These are phyloP conservation scores for Perodicticus potto DNA, from an alignment of 2,797 vertebrate species.

Conservation along the genomic window DNA sequence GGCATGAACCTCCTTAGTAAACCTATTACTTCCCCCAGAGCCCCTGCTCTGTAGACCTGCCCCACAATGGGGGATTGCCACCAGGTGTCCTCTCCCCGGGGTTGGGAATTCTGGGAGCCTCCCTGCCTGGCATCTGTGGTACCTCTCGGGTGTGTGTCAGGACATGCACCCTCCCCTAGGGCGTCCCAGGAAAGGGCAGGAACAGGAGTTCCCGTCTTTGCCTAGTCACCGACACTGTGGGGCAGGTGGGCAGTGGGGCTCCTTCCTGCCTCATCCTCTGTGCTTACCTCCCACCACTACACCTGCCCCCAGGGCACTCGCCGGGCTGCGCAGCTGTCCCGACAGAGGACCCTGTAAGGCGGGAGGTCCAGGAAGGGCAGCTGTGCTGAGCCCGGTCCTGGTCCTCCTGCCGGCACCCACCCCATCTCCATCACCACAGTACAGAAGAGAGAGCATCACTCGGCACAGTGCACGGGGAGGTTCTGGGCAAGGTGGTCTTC, in stretches of 20 bases:
- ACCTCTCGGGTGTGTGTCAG: background rate
- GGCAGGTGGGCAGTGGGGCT: no score
- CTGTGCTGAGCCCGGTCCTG: background rate
- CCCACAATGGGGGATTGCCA: background rate
- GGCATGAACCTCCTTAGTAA: background rate
- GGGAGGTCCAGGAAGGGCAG: background rate
- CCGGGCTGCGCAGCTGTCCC: background rate
- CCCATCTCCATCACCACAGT: background rate
- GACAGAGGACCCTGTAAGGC: background rate
- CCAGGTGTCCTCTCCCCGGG: background rate
- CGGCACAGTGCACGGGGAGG: background rate
- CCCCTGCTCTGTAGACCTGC: background rate
- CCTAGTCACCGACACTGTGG: background rate
- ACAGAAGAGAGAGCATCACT: background rate
- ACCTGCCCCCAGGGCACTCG: background rate
- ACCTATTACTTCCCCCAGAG: background rate
- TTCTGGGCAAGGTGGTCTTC: background rate
- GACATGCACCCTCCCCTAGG: background rate
- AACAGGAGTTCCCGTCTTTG: background rate
- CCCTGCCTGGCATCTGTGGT: background rate
- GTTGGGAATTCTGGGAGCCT: background rate
- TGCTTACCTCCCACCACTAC: background rate
- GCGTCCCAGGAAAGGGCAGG: background rate
- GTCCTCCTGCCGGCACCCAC: background rate
- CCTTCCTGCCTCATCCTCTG: no score